A percentile compares a stretch with the other conserved stretches of the same genome.
Conservation (phyloP, 2,113 vertebrate species). For the Pavo muticus region DNA sequence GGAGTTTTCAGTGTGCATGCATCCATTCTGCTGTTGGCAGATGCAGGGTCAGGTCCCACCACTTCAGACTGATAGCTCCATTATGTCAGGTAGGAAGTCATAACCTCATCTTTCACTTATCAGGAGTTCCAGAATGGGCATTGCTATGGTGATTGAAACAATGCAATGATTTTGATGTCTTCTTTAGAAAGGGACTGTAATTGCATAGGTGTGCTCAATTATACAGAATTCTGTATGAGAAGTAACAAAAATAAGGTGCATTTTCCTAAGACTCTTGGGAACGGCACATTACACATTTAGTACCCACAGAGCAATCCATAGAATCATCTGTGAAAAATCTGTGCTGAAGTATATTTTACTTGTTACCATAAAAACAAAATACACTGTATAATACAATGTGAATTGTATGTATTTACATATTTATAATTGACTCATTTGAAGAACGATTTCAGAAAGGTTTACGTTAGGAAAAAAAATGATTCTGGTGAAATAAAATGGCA, state of each 20-base stretch:
- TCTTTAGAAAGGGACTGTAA: not conserved
- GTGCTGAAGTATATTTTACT: not conserved
- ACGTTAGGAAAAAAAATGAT: not conserved
- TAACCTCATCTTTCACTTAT: not conserved
- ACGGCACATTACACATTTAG: not conserved
- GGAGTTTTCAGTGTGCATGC: not conserved
- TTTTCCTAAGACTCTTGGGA: not conserved
- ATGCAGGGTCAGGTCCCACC: not conserved
- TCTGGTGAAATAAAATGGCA: not conserved
- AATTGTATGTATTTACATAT: not conserved
- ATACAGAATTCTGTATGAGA: not conserved
- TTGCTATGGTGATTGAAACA: not conserved
- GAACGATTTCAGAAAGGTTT: not conserved
- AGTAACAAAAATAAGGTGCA: not conserved
- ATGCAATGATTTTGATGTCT: not conserved
- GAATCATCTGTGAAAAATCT: not conserved
- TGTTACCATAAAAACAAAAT: not conserved
- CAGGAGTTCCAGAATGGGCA: not conserved
- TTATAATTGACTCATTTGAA: not conserved
- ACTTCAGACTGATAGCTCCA: not conserved
- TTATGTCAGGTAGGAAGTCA: not conserved
- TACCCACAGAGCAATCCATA: not conserved
- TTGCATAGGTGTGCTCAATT: not conserved
- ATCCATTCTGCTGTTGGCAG: not conserved
- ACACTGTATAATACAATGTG: fast-evolving